phyloP scores from a whole-genome alignment of 2,113 vertebrate species.

The Prolemur simus region DNA sequence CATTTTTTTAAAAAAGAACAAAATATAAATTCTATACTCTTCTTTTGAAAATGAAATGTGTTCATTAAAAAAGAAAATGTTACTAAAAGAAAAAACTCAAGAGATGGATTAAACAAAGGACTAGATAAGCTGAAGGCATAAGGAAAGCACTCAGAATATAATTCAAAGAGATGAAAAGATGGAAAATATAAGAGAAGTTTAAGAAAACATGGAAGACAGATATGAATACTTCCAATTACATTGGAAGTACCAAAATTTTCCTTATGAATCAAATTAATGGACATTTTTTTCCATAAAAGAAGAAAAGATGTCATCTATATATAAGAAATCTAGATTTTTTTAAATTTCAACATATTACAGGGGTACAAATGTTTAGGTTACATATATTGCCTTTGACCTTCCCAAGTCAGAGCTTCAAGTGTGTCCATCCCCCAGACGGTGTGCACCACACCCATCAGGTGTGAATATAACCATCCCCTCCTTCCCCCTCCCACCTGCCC shows the following conservation, averaged over 20 bases:
- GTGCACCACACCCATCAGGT: too few relatives aligned
- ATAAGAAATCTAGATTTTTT: neutral
- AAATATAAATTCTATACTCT: neutral
- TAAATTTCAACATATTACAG: too few relatives aligned
- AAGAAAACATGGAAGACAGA: neutral
- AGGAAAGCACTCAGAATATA: neutral
- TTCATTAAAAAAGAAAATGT: constrained; percentile 13
- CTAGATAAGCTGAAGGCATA: neutral
- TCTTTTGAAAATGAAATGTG: neutral
- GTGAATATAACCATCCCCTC: too few relatives aligned
- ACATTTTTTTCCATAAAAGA: constrained; percentile 3
- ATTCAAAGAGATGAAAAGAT: neutral
- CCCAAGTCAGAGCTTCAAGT: too few relatives aligned
- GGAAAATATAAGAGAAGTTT: neutral
- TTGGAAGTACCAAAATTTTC: neutral
- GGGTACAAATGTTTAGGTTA: too few relatives aligned
- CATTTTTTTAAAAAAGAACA: neutral
- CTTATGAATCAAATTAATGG: neutral
- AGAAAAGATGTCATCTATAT: neutral
- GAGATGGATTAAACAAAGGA: neutral
- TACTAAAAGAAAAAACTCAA: neutral
- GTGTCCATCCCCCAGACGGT: too few relatives aligned
- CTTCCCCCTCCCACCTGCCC: too few relatives aligned
- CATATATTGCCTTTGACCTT: too few relatives aligned
- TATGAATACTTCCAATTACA: neutral